These are phyloP conservation scores for Drosophila seguyi DNA, from an alignment of 1,140 invertebrate genomes.

Conservation along the genomic window DNA sequence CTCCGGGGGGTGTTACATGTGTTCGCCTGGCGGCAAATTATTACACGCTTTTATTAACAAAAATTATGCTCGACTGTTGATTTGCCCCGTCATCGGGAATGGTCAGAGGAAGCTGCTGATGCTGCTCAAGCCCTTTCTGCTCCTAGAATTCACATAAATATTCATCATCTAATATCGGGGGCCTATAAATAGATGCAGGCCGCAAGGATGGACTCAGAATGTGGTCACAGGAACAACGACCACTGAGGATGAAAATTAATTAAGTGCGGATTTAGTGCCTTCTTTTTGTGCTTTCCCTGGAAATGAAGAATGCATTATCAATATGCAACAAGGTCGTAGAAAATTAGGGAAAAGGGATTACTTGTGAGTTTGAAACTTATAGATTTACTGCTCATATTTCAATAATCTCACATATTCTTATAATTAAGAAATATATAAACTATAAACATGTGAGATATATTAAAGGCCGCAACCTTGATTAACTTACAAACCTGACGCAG, in stretches of 20 bases:
- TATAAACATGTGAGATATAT: background rate
- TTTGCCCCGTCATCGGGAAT: slow-evolving; percentile 65
- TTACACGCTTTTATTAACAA: slow-evolving; percentile 75
- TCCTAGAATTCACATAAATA: slow-evolving; percentile 56
- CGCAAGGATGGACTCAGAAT: background rate
- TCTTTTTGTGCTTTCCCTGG: slow-evolving; percentile 11
- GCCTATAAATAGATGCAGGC: slow-evolving; percentile 60
- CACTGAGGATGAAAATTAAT: slow-evolving; percentile 66
- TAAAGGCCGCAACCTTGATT: background rate
- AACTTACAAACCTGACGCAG: background rate
- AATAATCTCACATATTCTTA: background rate
- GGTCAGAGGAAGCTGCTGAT: slow-evolving; percentile 14
- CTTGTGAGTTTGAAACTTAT: background rate
- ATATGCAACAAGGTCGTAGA: slow-evolving; percentile 4
- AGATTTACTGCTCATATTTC: too few relatives aligned
- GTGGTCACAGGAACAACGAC: slow-evolving; percentile 24
- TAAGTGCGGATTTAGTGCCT: slow-evolving; percentile 56
- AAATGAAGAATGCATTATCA: slow-evolving; percentile 13
- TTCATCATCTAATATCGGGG: slow-evolving; percentile 67
- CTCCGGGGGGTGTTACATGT: slow-evolving; percentile 8
- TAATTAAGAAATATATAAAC: background rate
- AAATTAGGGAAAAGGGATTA: slow-evolving; percentile 1
- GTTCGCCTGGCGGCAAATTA: slow-evolving; percentile 50
- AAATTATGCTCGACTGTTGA: slow-evolving; percentile 74
- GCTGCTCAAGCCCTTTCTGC: background rate